Conservation (phyloP, 2,113 vertebrate species). For the Tachycineta bicolor region DNA sequence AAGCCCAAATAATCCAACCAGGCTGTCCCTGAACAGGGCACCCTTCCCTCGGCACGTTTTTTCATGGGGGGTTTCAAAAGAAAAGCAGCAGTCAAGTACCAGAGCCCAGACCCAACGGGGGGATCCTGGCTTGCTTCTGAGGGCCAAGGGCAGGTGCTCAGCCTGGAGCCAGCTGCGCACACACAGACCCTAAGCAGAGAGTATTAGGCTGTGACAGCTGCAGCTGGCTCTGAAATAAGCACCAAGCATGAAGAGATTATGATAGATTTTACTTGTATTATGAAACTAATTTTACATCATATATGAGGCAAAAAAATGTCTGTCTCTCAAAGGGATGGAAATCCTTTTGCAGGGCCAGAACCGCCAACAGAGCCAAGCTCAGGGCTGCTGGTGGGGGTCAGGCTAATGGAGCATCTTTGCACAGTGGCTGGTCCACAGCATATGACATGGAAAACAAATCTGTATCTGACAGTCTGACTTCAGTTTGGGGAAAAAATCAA, state of each 20-base stretch:
- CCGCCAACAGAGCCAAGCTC: neutral
- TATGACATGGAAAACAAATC: neutral
- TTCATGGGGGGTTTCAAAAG: constrained; percentile 28
- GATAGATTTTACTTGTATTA: constrained; percentile 72
- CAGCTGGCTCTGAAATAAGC: constrained; percentile 65
- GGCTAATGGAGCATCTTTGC: neutral
- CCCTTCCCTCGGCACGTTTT: constrained; percentile 29
- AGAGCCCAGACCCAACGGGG: neutral
- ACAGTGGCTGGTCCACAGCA: neutral
- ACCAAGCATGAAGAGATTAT: constrained; percentile 69
- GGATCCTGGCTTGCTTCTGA: neutral
- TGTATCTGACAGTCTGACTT: neutral
- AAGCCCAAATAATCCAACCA: constrained; percentile 76
- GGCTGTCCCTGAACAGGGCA: constrained; percentile 54
- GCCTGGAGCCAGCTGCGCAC: constrained; percentile 67
- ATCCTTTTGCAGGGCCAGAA: neutral
- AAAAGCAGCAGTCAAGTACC: constrained; percentile 11
- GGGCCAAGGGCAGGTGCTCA: constrained; percentile 69
- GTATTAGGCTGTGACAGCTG: constrained; percentile 73
- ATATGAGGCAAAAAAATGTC: constrained; percentile 23
- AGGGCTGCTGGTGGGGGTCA: neutral
- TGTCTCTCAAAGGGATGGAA: constrained; percentile 42
- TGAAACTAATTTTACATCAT: constrained; percentile 71
- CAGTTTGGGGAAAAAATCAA: neutral
- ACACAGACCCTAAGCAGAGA: constrained; percentile 58